Conservation (phyloP, 2,888 invertebrate species). For the Drosophila leonis region DNA sequence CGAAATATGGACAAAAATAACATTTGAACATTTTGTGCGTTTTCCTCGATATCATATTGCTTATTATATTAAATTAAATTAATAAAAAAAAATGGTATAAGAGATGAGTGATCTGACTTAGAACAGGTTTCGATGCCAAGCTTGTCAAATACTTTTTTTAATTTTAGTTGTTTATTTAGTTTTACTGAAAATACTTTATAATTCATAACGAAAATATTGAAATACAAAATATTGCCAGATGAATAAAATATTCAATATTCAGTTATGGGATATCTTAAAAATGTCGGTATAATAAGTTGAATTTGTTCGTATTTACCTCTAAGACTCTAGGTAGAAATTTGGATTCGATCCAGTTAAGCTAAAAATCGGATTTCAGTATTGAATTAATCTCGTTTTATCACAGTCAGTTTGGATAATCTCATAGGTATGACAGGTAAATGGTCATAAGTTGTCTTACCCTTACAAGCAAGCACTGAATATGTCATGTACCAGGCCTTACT, state of each 20-base stretch:
- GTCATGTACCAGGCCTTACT: not conserved
- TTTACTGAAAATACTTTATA: not conserved
- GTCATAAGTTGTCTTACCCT: not conserved
- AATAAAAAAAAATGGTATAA: not conserved
- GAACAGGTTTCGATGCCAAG: not conserved
- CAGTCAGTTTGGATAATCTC: not conserved
- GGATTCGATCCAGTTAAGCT: fast-evolving
- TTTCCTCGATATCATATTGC: not conserved
- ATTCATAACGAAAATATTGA: too few species aligned
- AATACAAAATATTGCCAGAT: not conserved
- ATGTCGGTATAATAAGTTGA: not conserved
- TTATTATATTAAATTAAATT: not conserved
- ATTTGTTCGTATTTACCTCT: not conserved
- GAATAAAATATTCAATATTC: not conserved
- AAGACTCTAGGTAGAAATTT: not conserved
- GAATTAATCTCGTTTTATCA: not conserved
- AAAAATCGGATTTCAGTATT: not conserved
- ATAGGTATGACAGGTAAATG: not conserved
- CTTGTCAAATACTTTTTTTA: not conserved
- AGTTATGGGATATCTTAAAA: not conserved
- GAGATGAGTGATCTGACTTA: not conserved
- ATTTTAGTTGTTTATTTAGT: too few species aligned
- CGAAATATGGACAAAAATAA: not conserved
- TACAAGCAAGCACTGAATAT: not conserved
- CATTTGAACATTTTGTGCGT: too few species aligned